Conservation (phyloP, 2,113 vertebrate genomes). For the Edolisoma coerulescens region DNA sequence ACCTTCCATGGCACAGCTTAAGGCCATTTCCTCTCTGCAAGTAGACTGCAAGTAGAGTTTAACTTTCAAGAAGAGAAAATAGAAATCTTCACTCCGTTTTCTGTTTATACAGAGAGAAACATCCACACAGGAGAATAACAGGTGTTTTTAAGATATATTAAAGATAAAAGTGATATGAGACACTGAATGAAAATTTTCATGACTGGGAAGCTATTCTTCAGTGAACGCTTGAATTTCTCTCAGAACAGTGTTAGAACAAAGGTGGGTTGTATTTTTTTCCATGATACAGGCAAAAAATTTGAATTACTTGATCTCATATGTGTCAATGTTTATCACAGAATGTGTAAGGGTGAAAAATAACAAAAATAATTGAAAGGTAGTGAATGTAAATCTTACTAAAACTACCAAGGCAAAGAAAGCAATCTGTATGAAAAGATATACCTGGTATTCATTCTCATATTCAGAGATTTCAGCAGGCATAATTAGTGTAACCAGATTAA, state of each 20-base stretch:
- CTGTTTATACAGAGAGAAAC: neutral
- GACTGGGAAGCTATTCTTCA: neutral
- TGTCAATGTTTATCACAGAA: neutral
- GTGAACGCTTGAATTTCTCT: neutral
- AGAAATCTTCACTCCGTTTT: neutral
- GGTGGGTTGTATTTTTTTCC: accelerated
- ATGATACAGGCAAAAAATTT: neutral
- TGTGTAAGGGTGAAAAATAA: neutral
- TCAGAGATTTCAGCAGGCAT: neutral
- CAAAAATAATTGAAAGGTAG: neutral
- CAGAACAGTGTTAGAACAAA: neutral
- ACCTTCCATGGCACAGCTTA: neutral
- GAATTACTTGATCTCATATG: neutral
- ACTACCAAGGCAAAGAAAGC: neutral
- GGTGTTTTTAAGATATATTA: neutral
- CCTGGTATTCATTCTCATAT: neutral
- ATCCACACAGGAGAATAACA: neutral
- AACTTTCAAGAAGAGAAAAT: neutral
- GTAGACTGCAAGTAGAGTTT: neutral
- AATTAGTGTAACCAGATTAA: neutral
- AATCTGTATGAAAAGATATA: neutral
- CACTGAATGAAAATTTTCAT: neutral
- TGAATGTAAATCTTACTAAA: neutral
- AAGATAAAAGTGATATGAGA: neutral
- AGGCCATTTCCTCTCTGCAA: neutral